Evolutionary conservation across 2,113 vertebrate species (phyloP), one percentile per base, ranked within the genome.

Genomic region (Hucho hucho): DNA sequence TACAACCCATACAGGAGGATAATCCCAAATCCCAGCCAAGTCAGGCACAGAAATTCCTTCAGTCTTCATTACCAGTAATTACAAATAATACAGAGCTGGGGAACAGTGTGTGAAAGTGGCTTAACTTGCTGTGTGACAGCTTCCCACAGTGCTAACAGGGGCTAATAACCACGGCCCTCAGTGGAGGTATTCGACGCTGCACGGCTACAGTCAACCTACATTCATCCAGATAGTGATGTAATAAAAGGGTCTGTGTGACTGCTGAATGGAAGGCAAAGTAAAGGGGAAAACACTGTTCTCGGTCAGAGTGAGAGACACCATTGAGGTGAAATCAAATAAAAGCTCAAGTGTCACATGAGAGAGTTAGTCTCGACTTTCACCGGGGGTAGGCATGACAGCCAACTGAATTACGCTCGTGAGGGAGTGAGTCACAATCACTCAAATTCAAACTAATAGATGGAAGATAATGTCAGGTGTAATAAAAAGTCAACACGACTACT

Each of bases 31-130:
- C 76, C 81, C 6, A 74, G 81, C 88, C 81, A 87, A 84, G 81
- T 85, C 80, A 64, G 83, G 82, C 82, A 37, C 22, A 59, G 85
- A 86, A 86, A 85, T 89, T 80, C 87, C 86, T 87, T 91, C 87
- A 86, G 83, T 89, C 89, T 87, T 81, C 81, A 29, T 85, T 85
- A 89, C 82, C 77, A 82, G 72, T 90, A 89, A 91, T 91, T 92
- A 89, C 86, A 88, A 84, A 76, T 87, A 89, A 87, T 83, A 82
- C 78, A 83, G 82, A 75, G 75, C 53, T 56, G 81, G 14, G 79
- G 81, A 86, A 77, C 74, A 77, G 78, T 46, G 82, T 85, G 86
- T 86, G 84, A 86, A 85, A 88, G 86, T 76, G 75, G 83, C 85
- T 79, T 81, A 85, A 84, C 70, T 12, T 75, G 77, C 61, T 79